Evolutionary conservation across 2,888 invertebrate genomes (phyloP).

Genomic region (Eretmocerus hayati): DNA sequence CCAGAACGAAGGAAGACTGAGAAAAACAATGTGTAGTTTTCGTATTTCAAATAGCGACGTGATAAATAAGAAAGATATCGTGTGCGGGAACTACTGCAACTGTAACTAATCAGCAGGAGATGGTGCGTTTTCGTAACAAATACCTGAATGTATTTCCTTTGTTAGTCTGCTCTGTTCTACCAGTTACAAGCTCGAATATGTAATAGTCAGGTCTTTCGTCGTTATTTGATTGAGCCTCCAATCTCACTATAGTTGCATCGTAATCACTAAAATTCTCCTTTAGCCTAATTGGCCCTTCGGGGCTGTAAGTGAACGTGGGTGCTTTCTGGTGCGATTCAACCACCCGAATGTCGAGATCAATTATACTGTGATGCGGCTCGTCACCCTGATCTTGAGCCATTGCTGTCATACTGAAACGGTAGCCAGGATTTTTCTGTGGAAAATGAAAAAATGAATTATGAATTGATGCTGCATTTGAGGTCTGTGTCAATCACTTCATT

Average conservation of each 20-base stretch:
- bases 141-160: conserved; percentile 60
- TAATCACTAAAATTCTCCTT: conserved; percentile 71
- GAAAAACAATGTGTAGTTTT: too few relatives aligned
- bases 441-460: too few relatives aligned
- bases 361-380: conserved; percentile 59
- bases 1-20: too few relatives aligned
- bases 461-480: too few relatives aligned
- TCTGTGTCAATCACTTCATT: too few relatives aligned
- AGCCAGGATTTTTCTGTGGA: conserved; percentile 54
- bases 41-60: too few relatives aligned
- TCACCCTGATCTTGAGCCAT: conserved; percentile 72
- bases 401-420: conserved; percentile 64
- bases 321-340: conserved; percentile 83
- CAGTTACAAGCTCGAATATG: conserved; percentile 72
- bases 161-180: conserved; percentile 81
- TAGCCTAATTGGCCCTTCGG: conserved; percentile 58
- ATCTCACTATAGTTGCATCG: conserved; percentile 60
- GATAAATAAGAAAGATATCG: too few relatives aligned
- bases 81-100: too few relatives aligned
- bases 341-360: conserved; percentile 75
- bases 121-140: too few relatives aligned
- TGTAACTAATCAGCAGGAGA: too few relatives aligned
- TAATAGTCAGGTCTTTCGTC: conserved; percentile 58
- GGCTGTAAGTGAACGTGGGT: conserved; percentile 62
- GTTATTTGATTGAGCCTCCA: conserved; percentile 72